Evolutionary conservation across 2,113 vertebrate species (phyloP), one percentile per base, ranked within the genome.

Genomic region (Tapirus terrestris): DNA sequence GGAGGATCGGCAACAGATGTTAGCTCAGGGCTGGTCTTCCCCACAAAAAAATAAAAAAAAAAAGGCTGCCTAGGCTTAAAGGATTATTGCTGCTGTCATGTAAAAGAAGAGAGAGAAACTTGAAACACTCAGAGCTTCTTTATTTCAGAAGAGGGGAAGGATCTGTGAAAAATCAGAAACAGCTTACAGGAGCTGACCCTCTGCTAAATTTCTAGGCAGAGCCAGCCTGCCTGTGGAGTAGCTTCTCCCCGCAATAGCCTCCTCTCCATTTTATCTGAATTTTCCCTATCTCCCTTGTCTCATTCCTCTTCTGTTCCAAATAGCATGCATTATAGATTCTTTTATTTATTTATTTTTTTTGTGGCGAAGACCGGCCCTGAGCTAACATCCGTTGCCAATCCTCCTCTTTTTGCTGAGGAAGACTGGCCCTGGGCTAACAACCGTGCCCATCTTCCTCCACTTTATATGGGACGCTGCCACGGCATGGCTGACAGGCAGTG

Each of bases 81-180:
- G 21, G 48, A 76, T 63, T 82, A 76, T 31, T 87, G 63, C 29
- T 79, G 43, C 48, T 60, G 31, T 88, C 45, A 51, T 17, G 17
- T 75, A 82, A 91, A 76, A 31, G 36, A 87, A 72, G 85, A 92
- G 0, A 61, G n/a, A 92, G 48, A 92, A 67, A 75, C 25, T 43
- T 79, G 60, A 77, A 79, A 85, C 25, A 51, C 27, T 82, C 51
- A 96, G 33, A 43, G 17, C n/a, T 65, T 96, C 79, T 84, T 94
- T 89, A 23, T 85, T 93, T 93, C 82, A 73, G 53, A 94, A 85
- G 43, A 84, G 89, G 45, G 33, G 45, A 89, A 97, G 48, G 45
- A 76, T n/a, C 17, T 83, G 51, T 56, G 67, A 73, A 81, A 86
- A 86, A 53, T 56, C n/a, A 73, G 90, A 91, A 93, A 82, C 33